Conservation (phyloP, 2,113 vertebrate genomes). For the Psammodynastes pulverulentus region DNA sequence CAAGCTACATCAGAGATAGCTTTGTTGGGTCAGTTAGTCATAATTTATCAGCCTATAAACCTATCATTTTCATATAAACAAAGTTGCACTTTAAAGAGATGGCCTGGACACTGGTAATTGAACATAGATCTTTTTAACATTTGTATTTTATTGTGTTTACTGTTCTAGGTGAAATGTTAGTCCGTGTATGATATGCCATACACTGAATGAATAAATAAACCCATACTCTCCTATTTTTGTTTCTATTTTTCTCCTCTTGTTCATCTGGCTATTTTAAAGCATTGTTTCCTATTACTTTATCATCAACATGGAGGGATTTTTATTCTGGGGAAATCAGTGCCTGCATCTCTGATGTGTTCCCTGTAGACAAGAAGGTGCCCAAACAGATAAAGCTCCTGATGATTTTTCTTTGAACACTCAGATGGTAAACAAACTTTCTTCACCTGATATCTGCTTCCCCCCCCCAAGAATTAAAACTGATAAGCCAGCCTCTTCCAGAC, state of each 20-base stretch:
- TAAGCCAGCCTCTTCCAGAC: constrained; percentile 43
- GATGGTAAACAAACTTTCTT: constrained; percentile 35
- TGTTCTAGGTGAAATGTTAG: too few relatives aligned
- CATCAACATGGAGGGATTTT: background rate
- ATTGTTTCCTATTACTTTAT: background rate
- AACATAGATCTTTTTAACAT: background rate
- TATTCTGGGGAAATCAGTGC: background rate
- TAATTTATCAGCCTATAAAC: background rate
- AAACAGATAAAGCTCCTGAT: background rate
- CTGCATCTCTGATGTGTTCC: background rate
- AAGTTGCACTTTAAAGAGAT: background rate
- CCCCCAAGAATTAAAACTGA: constrained; percentile 15
- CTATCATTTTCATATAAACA: background rate
- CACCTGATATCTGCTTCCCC: constrained; percentile 54
- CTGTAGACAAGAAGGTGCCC: constrained; percentile 37
- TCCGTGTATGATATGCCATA: background rate
- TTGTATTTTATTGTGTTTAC: background rate
- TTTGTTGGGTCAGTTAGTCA: background rate
- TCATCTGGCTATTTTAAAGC: background rate
- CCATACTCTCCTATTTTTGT: background rate
- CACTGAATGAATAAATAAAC: background rate
- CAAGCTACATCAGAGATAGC: background rate
- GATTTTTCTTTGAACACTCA: background rate
- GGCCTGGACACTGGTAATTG: background rate
- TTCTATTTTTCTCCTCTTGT: background rate